phyloP scores from a whole-genome alignment of 2,797 vertebrate genomes.

The Gambusia yucatana region DNA sequence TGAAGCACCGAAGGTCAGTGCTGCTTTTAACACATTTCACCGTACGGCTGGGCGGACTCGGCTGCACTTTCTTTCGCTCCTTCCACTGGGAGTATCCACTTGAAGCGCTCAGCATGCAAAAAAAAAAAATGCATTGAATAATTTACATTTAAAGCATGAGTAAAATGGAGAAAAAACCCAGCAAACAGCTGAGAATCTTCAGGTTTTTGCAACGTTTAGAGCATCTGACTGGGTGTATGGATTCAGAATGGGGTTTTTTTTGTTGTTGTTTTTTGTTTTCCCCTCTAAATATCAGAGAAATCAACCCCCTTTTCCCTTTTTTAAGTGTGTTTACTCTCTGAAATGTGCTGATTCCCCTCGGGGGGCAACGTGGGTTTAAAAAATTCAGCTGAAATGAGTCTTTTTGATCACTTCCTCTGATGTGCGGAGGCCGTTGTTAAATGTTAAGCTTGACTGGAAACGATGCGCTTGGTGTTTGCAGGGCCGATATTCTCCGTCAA shows the following conservation, averaged over 20 bases:
- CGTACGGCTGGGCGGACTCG: neutral
- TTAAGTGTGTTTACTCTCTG: slow-evolving; percentile 27
- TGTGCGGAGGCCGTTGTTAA: slow-evolving; percentile 12
- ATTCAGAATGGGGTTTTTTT: neutral
- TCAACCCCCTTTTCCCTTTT: slow-evolving; percentile 14
- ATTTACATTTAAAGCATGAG: neutral
- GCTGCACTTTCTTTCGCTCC: neutral
- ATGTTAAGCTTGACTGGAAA: slow-evolving; percentile 23
- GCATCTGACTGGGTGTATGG: neutral
- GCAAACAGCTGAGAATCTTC: neutral
- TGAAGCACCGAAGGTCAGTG: neutral
- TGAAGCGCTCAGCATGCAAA: neutral
- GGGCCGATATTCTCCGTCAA: slow-evolving; percentile 87
- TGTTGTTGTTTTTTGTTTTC: neutral
- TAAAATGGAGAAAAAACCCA: neutral
- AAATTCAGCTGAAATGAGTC: slow-evolving; percentile 12
- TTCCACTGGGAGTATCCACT: slow-evolving; percentile 4
- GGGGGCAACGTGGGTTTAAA: slow-evolving; percentile 33
- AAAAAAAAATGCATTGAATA: neutral
- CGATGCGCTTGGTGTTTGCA: slow-evolving; percentile 48
- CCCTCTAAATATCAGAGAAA: slow-evolving; percentile 19
- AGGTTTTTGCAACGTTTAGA: neutral
- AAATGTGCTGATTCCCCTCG: slow-evolving; percentile 10
- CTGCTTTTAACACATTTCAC: slow-evolving; percentile 5
- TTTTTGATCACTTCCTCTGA: slow-evolving; percentile 42